Evolutionary conservation across 2,113 vertebrate genomes (phyloP).

Genomic region (Lophius piscatorius): DNA sequence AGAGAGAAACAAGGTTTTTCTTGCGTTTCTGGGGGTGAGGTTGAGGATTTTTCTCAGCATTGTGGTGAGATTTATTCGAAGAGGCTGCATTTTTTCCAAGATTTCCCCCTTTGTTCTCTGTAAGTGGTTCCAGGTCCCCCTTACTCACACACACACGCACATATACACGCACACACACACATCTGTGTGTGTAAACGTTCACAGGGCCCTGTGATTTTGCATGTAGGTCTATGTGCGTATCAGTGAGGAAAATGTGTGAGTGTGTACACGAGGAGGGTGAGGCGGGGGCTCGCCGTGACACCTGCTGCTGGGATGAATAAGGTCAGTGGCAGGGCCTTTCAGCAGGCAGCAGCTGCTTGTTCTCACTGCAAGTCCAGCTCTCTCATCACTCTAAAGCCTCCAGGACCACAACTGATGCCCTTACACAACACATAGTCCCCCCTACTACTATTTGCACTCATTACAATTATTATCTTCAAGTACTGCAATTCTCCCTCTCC

Average conservation of each 20-base stretch:
- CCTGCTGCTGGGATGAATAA: conserved; percentile 84
- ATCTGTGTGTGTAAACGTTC: conserved; percentile 26
- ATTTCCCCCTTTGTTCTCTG: conserved; percentile 82
- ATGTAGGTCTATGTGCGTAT: conserved; percentile 26
- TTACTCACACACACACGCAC: conserved; percentile 33
- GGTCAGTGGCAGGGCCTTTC: conserved; percentile 77
- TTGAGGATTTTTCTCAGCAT: conserved; percentile 80
- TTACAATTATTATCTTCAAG: conserved; percentile 67
- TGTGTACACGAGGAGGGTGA: conserved; percentile 58
- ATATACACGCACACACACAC: conserved; percentile 24
- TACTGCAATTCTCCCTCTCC: conserved; percentile 35
- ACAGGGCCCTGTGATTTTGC: conserved; percentile 41
- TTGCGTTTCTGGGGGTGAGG: conserved; percentile 79
- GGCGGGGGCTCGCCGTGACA: conserved; percentile 73
- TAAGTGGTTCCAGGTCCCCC: conserved; percentile 83
- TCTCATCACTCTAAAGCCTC: conserved; percentile 47
- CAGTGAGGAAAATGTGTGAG: conserved; percentile 42
- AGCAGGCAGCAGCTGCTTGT: conserved; percentile 80
- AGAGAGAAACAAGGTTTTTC: conserved; percentile 85
- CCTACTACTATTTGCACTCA: conserved; percentile 60
- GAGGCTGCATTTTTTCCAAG: conserved; percentile 82
- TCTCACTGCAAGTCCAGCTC: conserved; percentile 73
- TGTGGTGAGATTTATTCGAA: conserved; percentile 85
- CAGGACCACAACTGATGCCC: conserved; percentile 36
- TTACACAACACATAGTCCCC: conserved; percentile 60